Conservation (phyloP, 1,140 invertebrate genomes). For the Trichonephila inaurata region DNA sequence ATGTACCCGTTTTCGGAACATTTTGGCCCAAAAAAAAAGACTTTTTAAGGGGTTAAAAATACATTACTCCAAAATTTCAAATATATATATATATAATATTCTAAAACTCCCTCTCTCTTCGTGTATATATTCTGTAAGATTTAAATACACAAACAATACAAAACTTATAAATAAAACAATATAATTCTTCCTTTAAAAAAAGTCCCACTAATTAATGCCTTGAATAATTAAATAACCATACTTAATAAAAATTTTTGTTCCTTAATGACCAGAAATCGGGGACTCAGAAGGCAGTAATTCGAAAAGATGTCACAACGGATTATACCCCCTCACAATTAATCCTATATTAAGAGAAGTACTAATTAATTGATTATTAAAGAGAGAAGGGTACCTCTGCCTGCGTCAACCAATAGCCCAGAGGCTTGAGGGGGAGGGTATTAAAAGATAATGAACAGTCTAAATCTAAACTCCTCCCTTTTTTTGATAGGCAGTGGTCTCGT, state of each 20-base stretch:
- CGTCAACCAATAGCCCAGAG: background rate
- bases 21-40: no score
- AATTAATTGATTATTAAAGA: conserved; percentile 76
- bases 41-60: no score
- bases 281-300: background rate
- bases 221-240: conserved; percentile 22
- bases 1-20: no score
- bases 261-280: background rate
- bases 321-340: conserved; percentile 68
- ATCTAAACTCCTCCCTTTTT: background rate
- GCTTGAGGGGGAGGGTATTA: conserved; percentile 1
- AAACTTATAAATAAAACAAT: no score
- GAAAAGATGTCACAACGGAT: conserved; percentile 65
- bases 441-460: background rate
- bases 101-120: no score
- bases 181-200: background rate
- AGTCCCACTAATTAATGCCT: background rate
- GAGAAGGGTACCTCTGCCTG: background rate
- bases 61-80: no score
- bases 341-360: conserved; percentile 70
- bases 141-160: no score
- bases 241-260: background rate
- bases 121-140: no score
- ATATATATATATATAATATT: no score
- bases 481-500: conserved; percentile 25